phyloP scores from a whole-genome alignment of 2,113 vertebrate genomes.

The Uria lomvia region DNA sequence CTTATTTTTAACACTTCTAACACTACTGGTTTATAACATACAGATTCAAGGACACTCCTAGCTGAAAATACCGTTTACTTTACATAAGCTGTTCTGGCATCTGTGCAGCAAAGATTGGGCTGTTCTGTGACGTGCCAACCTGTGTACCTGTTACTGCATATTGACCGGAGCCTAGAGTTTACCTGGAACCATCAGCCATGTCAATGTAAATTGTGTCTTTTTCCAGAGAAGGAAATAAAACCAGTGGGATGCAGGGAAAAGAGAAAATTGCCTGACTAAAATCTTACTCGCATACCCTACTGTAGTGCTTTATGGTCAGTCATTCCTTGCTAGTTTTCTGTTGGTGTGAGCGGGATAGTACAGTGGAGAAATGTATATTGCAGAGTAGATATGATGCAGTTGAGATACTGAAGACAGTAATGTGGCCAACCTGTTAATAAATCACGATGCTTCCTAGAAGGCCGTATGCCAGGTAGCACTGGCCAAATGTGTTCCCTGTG shows the following conservation, averaged over 20 bases:
- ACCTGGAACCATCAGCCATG: not conserved
- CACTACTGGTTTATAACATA: no score
- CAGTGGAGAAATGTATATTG: not conserved
- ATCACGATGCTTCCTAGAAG: not conserved
- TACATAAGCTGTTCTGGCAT: not conserved
- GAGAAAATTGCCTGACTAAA: not conserved
- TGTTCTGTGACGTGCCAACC: not conserved
- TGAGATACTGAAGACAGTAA: not conserved
- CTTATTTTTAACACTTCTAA: no score
- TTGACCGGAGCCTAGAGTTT: not conserved
- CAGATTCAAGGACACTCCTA: no score
- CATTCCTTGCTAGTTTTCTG: not conserved
- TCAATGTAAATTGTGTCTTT: not conserved
- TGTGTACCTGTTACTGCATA: accelerated
- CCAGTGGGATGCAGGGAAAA: not conserved
- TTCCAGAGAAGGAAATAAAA: conserved; percentile 10
- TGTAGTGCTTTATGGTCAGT: not conserved
- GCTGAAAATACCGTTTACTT: no score
- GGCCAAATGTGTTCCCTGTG: not conserved
- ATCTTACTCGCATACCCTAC: not conserved
- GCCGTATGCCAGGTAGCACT: not conserved
- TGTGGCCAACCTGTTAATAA: not conserved
- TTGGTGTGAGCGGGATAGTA: not conserved
- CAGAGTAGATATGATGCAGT: not conserved
- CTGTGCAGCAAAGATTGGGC: not conserved